Conservation (phyloP, 92 coral and sea anemone species). For the Zoanthus solanderi region DNA sequence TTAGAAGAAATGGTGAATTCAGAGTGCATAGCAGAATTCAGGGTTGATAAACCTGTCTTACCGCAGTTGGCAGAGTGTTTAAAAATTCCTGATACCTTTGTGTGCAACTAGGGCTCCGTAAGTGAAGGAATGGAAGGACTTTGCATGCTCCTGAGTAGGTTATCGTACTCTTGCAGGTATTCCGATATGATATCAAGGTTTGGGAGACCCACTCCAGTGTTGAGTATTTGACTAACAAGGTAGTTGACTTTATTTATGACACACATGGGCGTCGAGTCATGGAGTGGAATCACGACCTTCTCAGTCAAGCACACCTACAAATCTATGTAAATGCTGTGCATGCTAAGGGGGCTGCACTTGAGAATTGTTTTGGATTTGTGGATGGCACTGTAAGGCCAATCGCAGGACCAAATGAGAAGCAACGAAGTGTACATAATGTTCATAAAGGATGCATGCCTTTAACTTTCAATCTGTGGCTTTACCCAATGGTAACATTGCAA, state of each 20-base stretch:
- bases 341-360: conserved; percentile 20
- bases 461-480: neutral
- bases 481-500: conserved; percentile 1
- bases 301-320: neutral
- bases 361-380: conserved; percentile 39
- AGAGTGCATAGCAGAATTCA: neutral
- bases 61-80: no score
- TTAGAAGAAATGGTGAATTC: neutral
- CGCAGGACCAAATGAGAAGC: neutral
- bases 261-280: neutral
- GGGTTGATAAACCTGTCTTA: no score
- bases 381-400: conserved; percentile 5
- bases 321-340: conserved; percentile 11
- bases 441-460: neutral
- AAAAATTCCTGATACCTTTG: no score
- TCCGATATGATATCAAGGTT: neutral
- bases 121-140: neutral
- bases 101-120: neutral
- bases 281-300: neutral
- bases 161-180: neutral
- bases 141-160: neutral
- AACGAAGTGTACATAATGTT: neutral
- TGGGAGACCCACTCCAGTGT: conserved; percentile 1
- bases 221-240: neutral
- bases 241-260: neutral